Evolutionary conservation across 35 echinoderm and acorn worm species (phyloP).

Genomic region (Anneissia japonica): DNA sequence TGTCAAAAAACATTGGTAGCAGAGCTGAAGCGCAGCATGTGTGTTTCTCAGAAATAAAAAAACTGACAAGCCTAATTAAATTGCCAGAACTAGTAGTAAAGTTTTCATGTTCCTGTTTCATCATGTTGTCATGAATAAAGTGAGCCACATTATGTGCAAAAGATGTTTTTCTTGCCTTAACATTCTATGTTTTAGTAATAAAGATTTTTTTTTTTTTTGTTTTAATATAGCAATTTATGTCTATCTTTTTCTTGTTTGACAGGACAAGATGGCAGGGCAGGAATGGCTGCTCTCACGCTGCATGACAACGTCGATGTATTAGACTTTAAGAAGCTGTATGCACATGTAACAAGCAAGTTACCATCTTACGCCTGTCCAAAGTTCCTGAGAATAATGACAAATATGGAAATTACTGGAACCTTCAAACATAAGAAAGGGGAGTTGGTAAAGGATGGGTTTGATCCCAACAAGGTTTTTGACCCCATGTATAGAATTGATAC

Average conservation of each 20-base stretch:
- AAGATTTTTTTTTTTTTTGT: too few species aligned
- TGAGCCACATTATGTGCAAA: too few species aligned
- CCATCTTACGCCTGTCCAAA: slow-evolving; percentile 22
- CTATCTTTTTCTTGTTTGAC: neutral
- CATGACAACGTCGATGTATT: neutral
- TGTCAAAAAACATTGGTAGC: too few species aligned
- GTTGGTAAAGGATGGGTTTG: slow-evolving; percentile 49
- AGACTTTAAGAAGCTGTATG: slow-evolving; percentile 20
- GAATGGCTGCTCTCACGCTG: slow-evolving; percentile 39
- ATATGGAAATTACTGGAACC: slow-evolving; percentile 57
- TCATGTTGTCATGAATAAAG: too few species aligned
- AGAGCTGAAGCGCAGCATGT: neutral
- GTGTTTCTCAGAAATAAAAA: neutral
- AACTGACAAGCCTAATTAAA: too few species aligned
- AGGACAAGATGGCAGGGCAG: slow-evolving; percentile 54
- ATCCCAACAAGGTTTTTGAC: slow-evolving; percentile 32
- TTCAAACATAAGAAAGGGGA: slow-evolving; percentile 67
- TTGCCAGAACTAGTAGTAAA: too few species aligned
- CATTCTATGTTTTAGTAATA: too few species aligned
- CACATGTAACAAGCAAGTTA: neutral
- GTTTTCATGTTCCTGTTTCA: too few species aligned
- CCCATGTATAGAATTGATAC: slow-evolving; percentile 40
- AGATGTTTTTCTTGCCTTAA: too few species aligned
- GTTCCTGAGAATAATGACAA: slow-evolving; percentile 10
- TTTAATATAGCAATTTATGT: too few species aligned